A percentile compares a stretch with the other conserved stretches of the same genome.
Conservation (phyloP, 2,113 vertebrate genomes). For the Cololabis saira region DNA sequence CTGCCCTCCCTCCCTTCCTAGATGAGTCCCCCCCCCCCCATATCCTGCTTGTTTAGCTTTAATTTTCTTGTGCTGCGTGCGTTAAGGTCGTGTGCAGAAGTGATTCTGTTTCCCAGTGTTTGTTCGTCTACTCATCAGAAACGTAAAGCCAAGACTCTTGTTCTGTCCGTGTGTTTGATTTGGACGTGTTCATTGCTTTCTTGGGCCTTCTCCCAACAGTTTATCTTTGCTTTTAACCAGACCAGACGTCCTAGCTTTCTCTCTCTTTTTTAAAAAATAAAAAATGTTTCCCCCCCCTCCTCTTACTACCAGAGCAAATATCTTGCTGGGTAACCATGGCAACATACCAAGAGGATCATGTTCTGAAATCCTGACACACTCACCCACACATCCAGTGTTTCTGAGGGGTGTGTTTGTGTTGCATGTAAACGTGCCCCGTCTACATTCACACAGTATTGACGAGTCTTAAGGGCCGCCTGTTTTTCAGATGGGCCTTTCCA, state of each 20-base stretch:
- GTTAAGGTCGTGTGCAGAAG: slow-evolving; percentile 35
- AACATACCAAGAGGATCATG: slow-evolving; percentile 64
- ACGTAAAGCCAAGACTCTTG: slow-evolving; percentile 54
- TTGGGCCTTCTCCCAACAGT: slow-evolving; percentile 23
- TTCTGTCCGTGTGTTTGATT: slow-evolving; percentile 16
- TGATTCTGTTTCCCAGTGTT: slow-evolving; percentile 46
- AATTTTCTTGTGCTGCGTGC: slow-evolving; percentile 27
- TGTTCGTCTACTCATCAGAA: slow-evolving; percentile 49
- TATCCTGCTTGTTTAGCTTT: slow-evolving; percentile 55
- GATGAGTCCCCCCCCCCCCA: not conserved
- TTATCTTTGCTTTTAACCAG: slow-evolving; percentile 37
- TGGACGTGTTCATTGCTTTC: slow-evolving; percentile 35
- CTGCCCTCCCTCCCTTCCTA: not conserved
- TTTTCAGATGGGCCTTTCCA: slow-evolving; percentile 16
- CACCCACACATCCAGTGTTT: slow-evolving; percentile 9
- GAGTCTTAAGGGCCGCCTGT: slow-evolving; percentile 61
- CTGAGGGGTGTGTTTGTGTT: slow-evolving; percentile 52
- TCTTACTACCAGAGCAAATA: slow-evolving; percentile 48
- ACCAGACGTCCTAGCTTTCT: not conserved
- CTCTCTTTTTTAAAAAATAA: no score
- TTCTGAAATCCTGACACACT: slow-evolving; percentile 50
- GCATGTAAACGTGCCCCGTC: slow-evolving; percentile 61
- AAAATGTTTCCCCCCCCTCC: not conserved
- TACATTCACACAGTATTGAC: slow-evolving; percentile 57
- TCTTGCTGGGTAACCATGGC: slow-evolving; percentile 55